These are phyloP conservation scores for Todus mexicanus DNA, from an alignment of 2,797 vertebrate species.

Conservation along the genomic window DNA sequence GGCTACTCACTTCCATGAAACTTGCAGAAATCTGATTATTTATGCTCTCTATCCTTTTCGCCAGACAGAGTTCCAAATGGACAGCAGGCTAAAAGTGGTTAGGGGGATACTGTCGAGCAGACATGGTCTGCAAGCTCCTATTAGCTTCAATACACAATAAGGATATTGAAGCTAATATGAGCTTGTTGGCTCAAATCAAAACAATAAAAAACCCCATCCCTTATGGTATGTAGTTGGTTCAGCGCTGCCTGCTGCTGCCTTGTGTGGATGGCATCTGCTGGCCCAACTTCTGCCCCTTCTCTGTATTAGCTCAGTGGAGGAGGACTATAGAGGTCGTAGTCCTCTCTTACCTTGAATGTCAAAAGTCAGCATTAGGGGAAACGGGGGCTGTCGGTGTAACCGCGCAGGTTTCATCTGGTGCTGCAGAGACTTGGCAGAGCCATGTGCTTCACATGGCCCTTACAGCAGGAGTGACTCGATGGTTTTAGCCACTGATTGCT, in stretches of 20 bases:
- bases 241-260: neutral
- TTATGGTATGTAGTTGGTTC: neutral
- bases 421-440: accelerated
- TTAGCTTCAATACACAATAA: neutral
- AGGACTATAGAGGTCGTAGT: neutral
- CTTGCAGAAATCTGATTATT: neutral
- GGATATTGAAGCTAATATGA: too few species aligned
- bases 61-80: neutral
- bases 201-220: neutral
- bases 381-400: accelerated
- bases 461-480: neutral
- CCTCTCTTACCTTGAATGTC: neutral
- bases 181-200: neutral
- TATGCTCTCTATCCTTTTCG: neutral
- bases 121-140: neutral
- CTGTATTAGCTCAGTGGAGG: neutral
- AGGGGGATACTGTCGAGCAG: neutral
- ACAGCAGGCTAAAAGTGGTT: neutral
- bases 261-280: neutral
- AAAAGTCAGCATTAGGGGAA: neutral
- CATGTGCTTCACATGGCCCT: accelerated
- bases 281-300: neutral
- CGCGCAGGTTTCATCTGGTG: neutral
- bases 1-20: neutral
- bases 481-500: neutral